Base-by-base conservation (phyloP, 2,888 invertebrate species). In the Leistus spinibarbis region DNA sequence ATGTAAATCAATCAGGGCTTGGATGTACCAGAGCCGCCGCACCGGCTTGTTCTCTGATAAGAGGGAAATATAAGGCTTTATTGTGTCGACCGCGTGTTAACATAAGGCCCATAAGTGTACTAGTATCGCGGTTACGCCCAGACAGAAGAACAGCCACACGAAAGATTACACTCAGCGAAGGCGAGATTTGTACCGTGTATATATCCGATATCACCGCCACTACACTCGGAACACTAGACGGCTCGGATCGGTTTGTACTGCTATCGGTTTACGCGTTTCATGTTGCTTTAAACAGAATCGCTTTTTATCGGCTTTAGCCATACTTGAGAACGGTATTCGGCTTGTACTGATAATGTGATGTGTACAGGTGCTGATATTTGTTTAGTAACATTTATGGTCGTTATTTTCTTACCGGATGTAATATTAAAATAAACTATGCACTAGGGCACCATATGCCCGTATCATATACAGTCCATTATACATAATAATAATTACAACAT, bases 31-130 rank as follows among this genome's bases (percentile, higher is more conserved):
- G 60, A 16, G 10, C 20, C 13, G n/a, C 40, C 7, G 16, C 13
- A 20, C 60, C 60, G 20, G 60, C 20, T 13, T 60, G 60, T 60
- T 60, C 60, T 19, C 22, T 57, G 72, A 72, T 72, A 72, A 72
- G 65, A 72, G 73, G 73, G 67, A 73, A 73, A 73, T 73, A 73
- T 73, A 73, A 67, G 73, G 67, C 73, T 67, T 73, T 67, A 73
- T 73, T 73, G 73, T 73, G 62, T 67, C 73, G 67, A 60, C 73
- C 23, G 54, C 73, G 67, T 73, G 73, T 73, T 73, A 73, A 73
- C 65, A 65, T 60, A 65, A 64, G 56, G 73, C 63, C 65, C 72
- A 66, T 72, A 72, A 72, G 72, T 72, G 72, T 64, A 64, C 72
- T 60, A 54, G 72, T 72, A 72, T 72, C 72, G 72, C 72, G 27